These are phyloP conservation scores for Catocala nupta DNA, from an alignment of 2,888 invertebrate species.

Conservation along the genomic window DNA sequence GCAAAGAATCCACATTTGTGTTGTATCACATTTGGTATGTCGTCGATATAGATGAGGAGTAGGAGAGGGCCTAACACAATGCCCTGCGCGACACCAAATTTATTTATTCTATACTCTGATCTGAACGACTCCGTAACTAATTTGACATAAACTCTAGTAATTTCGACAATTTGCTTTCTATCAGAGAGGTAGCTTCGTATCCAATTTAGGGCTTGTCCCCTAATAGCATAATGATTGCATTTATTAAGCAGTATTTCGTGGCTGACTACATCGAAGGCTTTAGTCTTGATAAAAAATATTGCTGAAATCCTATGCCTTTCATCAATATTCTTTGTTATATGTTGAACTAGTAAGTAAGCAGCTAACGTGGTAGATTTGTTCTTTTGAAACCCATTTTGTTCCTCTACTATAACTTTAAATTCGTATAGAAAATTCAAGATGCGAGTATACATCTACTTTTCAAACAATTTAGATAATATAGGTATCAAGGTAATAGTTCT, in stretches of 20 bases:
- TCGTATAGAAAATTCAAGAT: slow-evolving; percentile 8
- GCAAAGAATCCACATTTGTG: no score
- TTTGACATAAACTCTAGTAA: neutral
- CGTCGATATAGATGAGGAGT: slow-evolving; percentile 22
- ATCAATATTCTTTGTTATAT: slow-evolving; percentile 11
- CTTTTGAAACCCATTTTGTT: slow-evolving; percentile 23
- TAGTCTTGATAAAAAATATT: slow-evolving; percentile 20
- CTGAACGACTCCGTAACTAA: neutral
- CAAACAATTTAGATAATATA: slow-evolving; percentile 31
- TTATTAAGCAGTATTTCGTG: slow-evolving; percentile 13
- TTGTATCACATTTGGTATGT: no score
- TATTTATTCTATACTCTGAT: neutral
- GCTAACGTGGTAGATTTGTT: slow-evolving; percentile 15
- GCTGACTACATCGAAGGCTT: slow-evolving; percentile 15
- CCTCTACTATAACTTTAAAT: slow-evolving; percentile 9
- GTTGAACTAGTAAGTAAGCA: slow-evolving; percentile 5
- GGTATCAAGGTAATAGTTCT: slow-evolving; percentile 28
- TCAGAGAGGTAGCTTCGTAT: neutral
- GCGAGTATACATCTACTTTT: slow-evolving; percentile 18
- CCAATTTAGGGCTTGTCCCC: slow-evolving; percentile 1
- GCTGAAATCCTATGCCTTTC: neutral
- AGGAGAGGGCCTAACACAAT: slow-evolving; percentile 26
- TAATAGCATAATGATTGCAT: slow-evolving; percentile 9
- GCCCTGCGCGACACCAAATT: slow-evolving; percentile 21
- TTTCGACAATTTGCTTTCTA: neutral